Evolutionary conservation across 2,113 vertebrate genomes (phyloP), one percentile per base, ranked within the genome.

Genomic region (Scopus umbretta): DNA sequence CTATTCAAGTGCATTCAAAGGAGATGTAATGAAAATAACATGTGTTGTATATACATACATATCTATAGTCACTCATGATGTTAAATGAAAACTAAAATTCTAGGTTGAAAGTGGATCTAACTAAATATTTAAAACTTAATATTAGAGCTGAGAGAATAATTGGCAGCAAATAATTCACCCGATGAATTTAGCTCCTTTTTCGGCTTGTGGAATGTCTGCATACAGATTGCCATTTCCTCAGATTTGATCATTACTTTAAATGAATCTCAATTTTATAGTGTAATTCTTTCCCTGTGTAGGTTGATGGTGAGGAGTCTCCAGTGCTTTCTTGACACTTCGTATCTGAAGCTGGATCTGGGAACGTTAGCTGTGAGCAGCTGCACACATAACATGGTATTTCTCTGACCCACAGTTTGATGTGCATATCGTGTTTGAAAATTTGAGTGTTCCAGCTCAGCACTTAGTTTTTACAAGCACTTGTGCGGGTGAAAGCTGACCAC

Each of bases 101-200:
- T 79, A 53, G 66, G 45, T 56, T 94, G 87, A 86, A 94, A 92
- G 86, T 55, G 40, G 63, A 49, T 86, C 90, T 94, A 94, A 78
- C 94, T 97, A 97, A 97, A 97, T 97, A 97, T 96, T 96, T 97
- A 86, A 96, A 93, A 82, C 76, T 50, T 82, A 89, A 63, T 95
- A 93, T 95, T 95, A 83, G 42, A 91, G 82, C 43, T 68, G 83
- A 83, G 59, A 97, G 94, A 92, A 93, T 96, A 95, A 96, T 73
- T 80, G 91, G 55, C 87, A 96, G 89, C 89, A 96, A 94, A 96
- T 96, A 96, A 96, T 78, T 97, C 93, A 97, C 67, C 25, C 5
- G 1, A 38, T 59, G 84, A 95, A 91, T 92, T 92, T 38, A 94
- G 80, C 45, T 95, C 86, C 80, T 91, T 92, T 86, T 90, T 45